These are phyloP conservation scores for Ursus arctos DNA, from an alignment of 2,113 vertebrate genomes.

Conservation along the genomic window DNA sequence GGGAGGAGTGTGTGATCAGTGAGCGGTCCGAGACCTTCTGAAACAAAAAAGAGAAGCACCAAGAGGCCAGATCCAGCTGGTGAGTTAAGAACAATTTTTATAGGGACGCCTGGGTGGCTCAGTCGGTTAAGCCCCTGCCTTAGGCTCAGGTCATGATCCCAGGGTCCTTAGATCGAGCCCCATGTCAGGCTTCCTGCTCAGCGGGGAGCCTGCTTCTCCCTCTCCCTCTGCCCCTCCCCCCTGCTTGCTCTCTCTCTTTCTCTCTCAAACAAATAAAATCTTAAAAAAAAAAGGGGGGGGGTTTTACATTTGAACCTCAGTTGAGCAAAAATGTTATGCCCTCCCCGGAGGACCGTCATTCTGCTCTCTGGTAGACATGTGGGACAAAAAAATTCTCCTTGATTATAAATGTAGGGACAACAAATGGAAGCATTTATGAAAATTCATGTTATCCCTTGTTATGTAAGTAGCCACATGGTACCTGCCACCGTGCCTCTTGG, in stretches of 20 bases:
- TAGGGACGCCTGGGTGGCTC: not conserved
- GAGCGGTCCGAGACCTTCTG: not conserved
- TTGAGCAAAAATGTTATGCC: not conserved
- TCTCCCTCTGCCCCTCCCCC: not conserved
- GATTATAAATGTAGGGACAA: not conserved
- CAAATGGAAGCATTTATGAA: not conserved
- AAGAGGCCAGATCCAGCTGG: not conserved
- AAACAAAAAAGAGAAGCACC: not conserved
- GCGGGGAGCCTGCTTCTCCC: not conserved
- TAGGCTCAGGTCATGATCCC: not conserved
- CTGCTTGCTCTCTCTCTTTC: not conserved
- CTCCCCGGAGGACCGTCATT: not conserved
- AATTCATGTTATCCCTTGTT: not conserved
- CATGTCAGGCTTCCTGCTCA: not conserved
- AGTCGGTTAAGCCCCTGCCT: not conserved
- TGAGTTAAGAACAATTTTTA: not conserved
- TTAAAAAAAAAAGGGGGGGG: not conserved
- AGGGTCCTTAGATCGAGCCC: fast-evolving
- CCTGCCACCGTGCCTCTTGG: not conserved
- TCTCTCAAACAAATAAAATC: not conserved
- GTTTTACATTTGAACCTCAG: not conserved
- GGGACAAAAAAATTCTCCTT: not conserved
- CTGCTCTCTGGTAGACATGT: not conserved
- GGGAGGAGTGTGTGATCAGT: not conserved
- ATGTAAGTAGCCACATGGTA: too few species aligned